Conservation (phyloP, 2,888 invertebrate species). For the Metalampra italica region DNA sequence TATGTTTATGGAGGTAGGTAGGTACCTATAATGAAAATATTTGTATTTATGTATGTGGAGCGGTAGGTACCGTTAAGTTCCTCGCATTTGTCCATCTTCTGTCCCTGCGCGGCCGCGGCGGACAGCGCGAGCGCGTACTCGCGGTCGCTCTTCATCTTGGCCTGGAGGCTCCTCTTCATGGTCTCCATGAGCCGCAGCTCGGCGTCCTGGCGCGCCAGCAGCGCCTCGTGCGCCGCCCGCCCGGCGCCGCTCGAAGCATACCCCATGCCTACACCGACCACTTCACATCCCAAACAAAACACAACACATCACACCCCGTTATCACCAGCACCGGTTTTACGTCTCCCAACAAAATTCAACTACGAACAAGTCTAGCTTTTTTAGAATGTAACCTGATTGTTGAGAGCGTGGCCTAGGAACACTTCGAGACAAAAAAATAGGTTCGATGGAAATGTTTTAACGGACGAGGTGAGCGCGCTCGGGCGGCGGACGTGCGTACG, state of each 20-base stretch:
- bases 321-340: constrained; percentile 57
- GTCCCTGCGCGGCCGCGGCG: constrained; percentile 88
- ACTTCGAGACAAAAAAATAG: constrained; percentile 34
- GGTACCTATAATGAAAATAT: too few species aligned
- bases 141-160: constrained; percentile 93
- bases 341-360: constrained; percentile 42
- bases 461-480: constrained; percentile 28
- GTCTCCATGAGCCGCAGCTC: constrained; percentile 95
- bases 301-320: constrained; percentile 67
- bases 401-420: constrained; percentile 31
- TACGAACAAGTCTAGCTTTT: constrained; percentile 22
- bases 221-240: constrained; percentile 93
- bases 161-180: constrained; percentile 91
- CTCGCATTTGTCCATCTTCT: constrained; percentile 89
- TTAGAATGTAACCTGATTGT: constrained; percentile 28
- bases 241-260: constrained; percentile 93
- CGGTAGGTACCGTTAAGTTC: constrained; percentile 85
- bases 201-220: constrained; percentile 93
- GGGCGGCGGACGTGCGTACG: constrained; percentile 39
- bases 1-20: too few species aligned
- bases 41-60: too few species aligned
- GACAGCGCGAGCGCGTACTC: constrained; percentile 93
- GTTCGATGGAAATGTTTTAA: constrained; percentile 31
- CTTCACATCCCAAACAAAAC: constrained; percentile 64
- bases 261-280: constrained; percentile 80